These are phyloP conservation scores for Dasypogon diadema DNA, from an alignment of 2,888 invertebrate genomes.

Conservation along the genomic window DNA sequence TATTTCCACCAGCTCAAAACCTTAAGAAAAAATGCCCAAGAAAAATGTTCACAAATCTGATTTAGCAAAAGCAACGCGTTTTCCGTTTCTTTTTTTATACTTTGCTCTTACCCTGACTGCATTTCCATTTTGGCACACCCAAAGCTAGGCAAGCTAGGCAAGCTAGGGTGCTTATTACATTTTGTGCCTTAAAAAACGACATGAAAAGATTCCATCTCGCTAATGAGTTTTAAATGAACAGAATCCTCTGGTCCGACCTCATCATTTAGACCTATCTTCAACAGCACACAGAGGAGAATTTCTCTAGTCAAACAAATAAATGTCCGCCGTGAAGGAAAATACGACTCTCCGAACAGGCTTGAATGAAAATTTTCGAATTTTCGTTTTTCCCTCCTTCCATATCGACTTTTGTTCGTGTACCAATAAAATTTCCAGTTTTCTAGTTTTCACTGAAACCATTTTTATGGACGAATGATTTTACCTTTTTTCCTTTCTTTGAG, in stretches of 20 bases:
- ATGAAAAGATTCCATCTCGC: slow-evolving; percentile 45
- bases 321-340: slow-evolving; percentile 35
- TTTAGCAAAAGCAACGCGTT: slow-evolving; percentile 19
- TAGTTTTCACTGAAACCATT: slow-evolving; percentile 41
- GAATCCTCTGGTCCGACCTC: slow-evolving; percentile 18
- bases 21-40: too few relatives aligned
- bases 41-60: slow-evolving; percentile 23
- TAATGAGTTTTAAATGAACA: slow-evolving; percentile 47
- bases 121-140: slow-evolving; percentile 13
- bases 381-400: slow-evolving; percentile 31
- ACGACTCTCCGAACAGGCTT: slow-evolving; percentile 22
- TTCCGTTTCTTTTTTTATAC: neutral
- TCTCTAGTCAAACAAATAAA: slow-evolving; percentile 44
- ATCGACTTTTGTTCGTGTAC: slow-evolving; percentile 39
- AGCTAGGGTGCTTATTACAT: slow-evolving; percentile 35
- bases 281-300: slow-evolving; percentile 7
- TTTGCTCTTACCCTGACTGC: neutral
- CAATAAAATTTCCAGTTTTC: slow-evolving; percentile 29
- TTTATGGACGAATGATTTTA: slow-evolving; percentile 46
- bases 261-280: slow-evolving; percentile 9
- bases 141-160: neutral
- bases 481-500: slow-evolving; percentile 36
- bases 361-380: slow-evolving; percentile 43
- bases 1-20: too few relatives aligned
- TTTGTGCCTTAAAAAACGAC: slow-evolving; percentile 4